Percentiles rank a stretch among this genome's conserved stretches.
phyloP scores from a whole-genome alignment of 2,797 vertebrate species.

The Distichodus sexfasciatus region DNA sequence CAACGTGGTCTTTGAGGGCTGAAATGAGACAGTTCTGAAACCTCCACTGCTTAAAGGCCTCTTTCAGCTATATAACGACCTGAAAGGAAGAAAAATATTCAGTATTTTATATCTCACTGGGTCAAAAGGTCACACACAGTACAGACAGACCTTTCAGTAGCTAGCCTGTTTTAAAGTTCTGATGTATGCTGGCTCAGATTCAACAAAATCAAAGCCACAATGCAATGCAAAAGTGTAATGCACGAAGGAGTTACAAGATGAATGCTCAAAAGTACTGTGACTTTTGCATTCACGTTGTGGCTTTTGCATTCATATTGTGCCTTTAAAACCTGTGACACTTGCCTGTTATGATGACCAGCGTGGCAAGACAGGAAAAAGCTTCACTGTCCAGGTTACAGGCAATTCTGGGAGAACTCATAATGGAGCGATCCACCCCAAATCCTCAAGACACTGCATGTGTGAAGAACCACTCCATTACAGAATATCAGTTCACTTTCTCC shows the following conservation, averaged over 20 bases:
- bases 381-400: constrained; percentile 87
- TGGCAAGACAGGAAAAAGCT: constrained; percentile 88
- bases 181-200: too few species aligned
- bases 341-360: constrained; percentile 94
- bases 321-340: not conserved
- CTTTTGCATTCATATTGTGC: too few species aligned
- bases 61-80: constrained; percentile 94
- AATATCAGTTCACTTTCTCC: constrained; percentile 89
- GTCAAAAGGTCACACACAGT: too few species aligned
- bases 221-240: too few species aligned
- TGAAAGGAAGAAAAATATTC: constrained; percentile 52
- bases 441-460: constrained; percentile 90
- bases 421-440: constrained; percentile 94
- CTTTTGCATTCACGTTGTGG: too few species aligned
- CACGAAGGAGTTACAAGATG: too few species aligned
- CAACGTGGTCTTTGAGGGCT: constrained; percentile 89
- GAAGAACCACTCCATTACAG: constrained; percentile 90
- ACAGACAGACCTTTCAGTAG: too few species aligned
- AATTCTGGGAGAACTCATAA: constrained; percentile 89
- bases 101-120: constrained; percentile 17
- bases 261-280: too few species aligned
- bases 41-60: too few species aligned
- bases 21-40: constrained; percentile 89
- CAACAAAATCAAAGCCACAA: too few species aligned
- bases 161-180: too few species aligned